These are phyloP conservation scores for Coenonympha arcania DNA, from an alignment of 2,888 invertebrate genomes.

Conservation along the genomic window DNA sequence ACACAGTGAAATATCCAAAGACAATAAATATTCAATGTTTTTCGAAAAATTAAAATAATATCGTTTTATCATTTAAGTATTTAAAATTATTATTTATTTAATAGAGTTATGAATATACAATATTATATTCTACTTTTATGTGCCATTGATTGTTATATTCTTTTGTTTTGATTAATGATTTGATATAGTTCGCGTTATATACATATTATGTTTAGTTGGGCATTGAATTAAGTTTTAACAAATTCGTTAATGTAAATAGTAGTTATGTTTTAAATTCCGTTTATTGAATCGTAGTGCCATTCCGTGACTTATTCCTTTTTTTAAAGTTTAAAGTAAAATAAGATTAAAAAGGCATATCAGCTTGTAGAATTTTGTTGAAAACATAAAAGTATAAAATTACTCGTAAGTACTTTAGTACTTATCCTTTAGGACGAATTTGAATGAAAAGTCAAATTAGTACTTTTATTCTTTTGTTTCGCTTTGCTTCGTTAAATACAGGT, in stretches of 20 bases:
- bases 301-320: slow-evolving; percentile 12
- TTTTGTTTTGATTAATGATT: not conserved
- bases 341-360: not conserved
- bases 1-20: slow-evolving; percentile 1
- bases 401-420: too few species aligned
- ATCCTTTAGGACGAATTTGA: too few species aligned
- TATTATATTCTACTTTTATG: not conserved
- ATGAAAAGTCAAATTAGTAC: not conserved
- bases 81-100: not conserved
- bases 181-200: not conserved
- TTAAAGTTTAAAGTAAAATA: not conserved
- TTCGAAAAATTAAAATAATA: too few species aligned
- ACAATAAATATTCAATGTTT: too few species aligned
- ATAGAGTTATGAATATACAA: not conserved
- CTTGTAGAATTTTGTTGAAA: not conserved
- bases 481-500: not conserved
- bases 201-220: not conserved
- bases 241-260: not conserved
- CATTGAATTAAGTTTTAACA: slow-evolving; percentile 1
- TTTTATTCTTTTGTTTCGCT: not conserved
- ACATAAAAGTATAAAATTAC: too few species aligned
- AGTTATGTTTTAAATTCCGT: not conserved
- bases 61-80: not conserved
- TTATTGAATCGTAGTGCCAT: slow-evolving; percentile 18
- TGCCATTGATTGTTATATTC: slow-evolving; percentile 1